Base-by-base conservation (phyloP, 53 echinoderm and acorn worm species). In the Crossaster papposus region DNA sequence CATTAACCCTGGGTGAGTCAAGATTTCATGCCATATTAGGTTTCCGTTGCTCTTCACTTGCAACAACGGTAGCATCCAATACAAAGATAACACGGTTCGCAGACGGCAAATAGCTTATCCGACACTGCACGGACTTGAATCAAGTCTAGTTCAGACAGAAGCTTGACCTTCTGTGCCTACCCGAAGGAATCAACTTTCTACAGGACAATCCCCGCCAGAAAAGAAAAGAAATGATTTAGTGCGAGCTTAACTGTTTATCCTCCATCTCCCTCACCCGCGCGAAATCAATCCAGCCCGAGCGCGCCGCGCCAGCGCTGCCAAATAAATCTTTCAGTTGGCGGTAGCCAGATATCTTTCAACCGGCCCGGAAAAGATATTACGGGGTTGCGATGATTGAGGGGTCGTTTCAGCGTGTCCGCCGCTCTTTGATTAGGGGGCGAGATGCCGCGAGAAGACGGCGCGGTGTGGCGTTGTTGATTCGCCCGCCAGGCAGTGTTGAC, bases 201-300 rank as follows among this genome's bases (percentile, higher is more conserved):
- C 20, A 64, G n/a, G 33, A 35, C 34, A 74, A 17, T 55, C 54
- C 80, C 58, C 87, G 36, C n/a, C 30, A 55, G 70, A n/a, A 76
- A 73, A 84, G 32, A 51, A 68, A 51, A 70, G 73, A 85, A 53
- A 32, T 87, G 87, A 87, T 87, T 87, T 87, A 87, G 37, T 54
- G 77, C 58, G 77, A 77, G 87, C 87, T 51, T 32, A 55, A 34
- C 87, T 87, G 87, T 87, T 87, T 87, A 87, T 84, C 87, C 87
- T 77, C 87, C 77, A 72, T 87, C 87, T 87, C 87, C 54, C 63
- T 30, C 44, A 44, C 14, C 76, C 76, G 75, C 87, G 38, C 26
- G 87, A 87, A 87, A 87, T 87, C 87, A 87, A 87, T 87, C 87
- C 87, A 28, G 53, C 55, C 77, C 87, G 36, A 35, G 87, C 76